A percentile compares a stretch with the other conserved stretches of the same genome.
Conservation (phyloP, 1,140 invertebrate species). For the Dendroctonus ponderosae region DNA sequence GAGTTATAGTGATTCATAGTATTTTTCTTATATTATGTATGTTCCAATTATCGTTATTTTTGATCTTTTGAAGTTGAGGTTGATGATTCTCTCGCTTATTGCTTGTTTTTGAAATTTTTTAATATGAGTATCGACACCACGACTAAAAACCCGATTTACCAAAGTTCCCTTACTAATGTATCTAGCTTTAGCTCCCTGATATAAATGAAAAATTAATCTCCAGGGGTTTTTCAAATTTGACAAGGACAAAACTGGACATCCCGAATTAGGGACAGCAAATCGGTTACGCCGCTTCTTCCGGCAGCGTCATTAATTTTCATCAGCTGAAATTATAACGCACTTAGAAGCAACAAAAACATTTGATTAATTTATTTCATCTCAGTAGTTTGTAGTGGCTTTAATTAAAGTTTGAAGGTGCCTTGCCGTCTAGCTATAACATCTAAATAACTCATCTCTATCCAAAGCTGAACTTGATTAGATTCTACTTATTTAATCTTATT, state of each 20-base stretch:
- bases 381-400: constrained; percentile 1
- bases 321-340: constrained; percentile 6
- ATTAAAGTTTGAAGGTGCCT: neutral
- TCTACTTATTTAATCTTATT: neutral
- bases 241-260: constrained; percentile 11
- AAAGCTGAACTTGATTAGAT: neutral
- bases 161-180: neutral
- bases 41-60: too few species aligned
- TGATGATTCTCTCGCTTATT: too few species aligned
- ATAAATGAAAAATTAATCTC: neutral
- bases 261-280: constrained; percentile 4
- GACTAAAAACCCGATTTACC: neutral
- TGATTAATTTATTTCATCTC: constrained; percentile 4
- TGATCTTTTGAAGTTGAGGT: too few species aligned
- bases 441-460: neutral
- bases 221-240: constrained; percentile 11
- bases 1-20: too few species aligned
- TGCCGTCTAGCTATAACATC: neutral
- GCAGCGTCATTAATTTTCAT: constrained; percentile 6
- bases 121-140: neutral
- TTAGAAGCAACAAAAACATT: constrained; percentile 11
- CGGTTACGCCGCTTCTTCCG: constrained; percentile 7
- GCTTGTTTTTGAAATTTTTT: too few species aligned
- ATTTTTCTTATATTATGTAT: too few species aligned
- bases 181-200: neutral